Conservation (phyloP, 2,113 vertebrate genomes). For the Setophaga coronata region DNA sequence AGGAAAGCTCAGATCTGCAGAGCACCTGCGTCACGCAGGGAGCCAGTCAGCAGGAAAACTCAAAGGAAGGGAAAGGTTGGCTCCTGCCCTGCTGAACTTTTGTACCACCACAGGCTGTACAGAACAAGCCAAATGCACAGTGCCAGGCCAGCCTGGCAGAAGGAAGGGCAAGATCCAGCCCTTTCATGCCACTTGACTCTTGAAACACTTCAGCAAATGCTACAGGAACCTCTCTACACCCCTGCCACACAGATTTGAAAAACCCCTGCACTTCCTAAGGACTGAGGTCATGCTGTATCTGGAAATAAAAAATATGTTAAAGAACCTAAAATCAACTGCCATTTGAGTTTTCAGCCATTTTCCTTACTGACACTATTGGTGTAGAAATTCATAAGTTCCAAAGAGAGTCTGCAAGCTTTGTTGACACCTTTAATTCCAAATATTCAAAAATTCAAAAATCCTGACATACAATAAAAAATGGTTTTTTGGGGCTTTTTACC, state of each 20-base stretch:
- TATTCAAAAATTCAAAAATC: neutral
- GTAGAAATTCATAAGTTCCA: neutral
- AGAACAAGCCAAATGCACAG: neutral
- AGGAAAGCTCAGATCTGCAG: neutral
- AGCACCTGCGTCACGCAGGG: neutral
- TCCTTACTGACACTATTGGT: neutral
- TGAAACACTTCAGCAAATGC: rapidly evolving
- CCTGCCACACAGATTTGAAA: neutral
- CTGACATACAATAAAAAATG: rapidly evolving
- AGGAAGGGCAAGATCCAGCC: rapidly evolving
- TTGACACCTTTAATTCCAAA: neutral
- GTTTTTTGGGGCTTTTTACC: neutral
- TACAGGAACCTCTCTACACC: neutral
- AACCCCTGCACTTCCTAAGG: neutral
- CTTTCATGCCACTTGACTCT: neutral
- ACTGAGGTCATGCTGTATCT: neutral
- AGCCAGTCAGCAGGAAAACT: neutral
- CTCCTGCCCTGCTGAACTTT: neutral
- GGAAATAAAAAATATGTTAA: neutral
- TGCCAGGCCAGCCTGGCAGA: neutral
- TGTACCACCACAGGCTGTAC: neutral
- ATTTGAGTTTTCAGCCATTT: neutral
- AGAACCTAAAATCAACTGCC: neutral
- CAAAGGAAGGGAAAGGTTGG: neutral
- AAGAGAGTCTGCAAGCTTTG: neutral